Conservation (phyloP, 2,797 vertebrate genomes). For the Lepus oiostolus region DNA sequence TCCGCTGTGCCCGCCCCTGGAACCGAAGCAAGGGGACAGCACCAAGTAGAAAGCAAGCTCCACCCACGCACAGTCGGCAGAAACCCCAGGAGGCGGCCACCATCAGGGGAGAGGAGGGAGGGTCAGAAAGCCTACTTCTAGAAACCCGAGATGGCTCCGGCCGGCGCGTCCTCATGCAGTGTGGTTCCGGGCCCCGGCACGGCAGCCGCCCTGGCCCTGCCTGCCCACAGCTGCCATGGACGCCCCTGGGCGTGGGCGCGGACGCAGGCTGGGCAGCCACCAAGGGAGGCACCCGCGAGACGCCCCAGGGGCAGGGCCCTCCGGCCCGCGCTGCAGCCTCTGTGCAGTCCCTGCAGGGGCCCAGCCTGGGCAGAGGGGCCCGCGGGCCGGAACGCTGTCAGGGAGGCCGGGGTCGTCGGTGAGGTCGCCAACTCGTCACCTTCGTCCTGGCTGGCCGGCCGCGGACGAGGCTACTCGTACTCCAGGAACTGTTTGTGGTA, state of each 20-base stretch:
- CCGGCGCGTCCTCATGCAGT: conserved; percentile 83
- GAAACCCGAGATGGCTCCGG: conserved; percentile 84
- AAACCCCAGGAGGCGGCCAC: conserved; percentile 69
- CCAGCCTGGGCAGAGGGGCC: not conserved
- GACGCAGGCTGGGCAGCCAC: no score
- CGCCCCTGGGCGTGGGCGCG: not conserved
- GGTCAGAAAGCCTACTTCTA: conserved; percentile 88
- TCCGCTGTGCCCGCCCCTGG: not conserved
- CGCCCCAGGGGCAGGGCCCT: no score
- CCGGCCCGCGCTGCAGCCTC: no score
- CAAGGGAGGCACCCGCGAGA: no score
- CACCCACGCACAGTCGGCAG: not conserved
- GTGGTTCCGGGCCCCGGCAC: not conserved
- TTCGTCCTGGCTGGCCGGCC: conserved; percentile 84
- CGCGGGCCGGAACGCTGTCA: conserved; percentile 79
- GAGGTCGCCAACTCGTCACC: conserved; percentile 88
- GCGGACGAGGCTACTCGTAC: conserved; percentile 93
- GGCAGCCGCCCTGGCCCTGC: not conserved
- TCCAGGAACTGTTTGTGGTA: conserved; percentile 99
- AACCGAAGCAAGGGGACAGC: no score
- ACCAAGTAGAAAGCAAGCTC: conserved; percentile 76
- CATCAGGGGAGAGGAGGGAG: conserved; percentile 80
- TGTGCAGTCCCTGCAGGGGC: no score
- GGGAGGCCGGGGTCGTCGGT: conserved; percentile 89
- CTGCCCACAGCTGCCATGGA: not conserved